phyloP scores from a whole-genome alignment of 2,888 invertebrate species.

The Perizoma affinitatum region DNA sequence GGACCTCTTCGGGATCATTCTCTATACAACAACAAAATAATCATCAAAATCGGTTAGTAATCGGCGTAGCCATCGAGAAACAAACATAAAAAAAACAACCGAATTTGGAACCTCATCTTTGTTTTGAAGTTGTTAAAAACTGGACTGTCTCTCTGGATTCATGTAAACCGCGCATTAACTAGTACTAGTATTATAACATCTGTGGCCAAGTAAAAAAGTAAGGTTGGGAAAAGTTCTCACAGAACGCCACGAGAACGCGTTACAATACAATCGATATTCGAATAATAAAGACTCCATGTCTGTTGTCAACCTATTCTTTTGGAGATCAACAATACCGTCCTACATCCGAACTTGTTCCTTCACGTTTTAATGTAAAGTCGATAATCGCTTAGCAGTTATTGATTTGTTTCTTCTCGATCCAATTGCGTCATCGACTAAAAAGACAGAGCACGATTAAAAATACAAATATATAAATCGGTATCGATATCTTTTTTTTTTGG shows the following conservation, averaged over 20 bases:
- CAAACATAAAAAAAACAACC: too few relatives aligned
- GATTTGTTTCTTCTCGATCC: conserved; percentile 73
- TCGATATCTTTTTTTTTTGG: too few relatives aligned
- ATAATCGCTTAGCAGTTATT: conserved; percentile 50
- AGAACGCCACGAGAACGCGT: conserved; percentile 78
- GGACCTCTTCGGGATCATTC: too few relatives aligned
- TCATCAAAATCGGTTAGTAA: too few relatives aligned
- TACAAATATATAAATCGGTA: conserved; percentile 61
- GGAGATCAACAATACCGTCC: conserved; percentile 59
- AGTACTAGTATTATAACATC: not conserved
- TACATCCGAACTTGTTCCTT: conserved; percentile 40
- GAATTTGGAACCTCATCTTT: too few relatives aligned
- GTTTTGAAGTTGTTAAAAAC: too few relatives aligned
- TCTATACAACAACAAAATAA: too few relatives aligned
- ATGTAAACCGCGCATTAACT: too few relatives aligned
- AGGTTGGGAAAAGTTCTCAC: conserved; percentile 73
- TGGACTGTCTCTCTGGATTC: too few relatives aligned
- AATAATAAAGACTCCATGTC: conserved; percentile 81
- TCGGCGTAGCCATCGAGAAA: too few relatives aligned
- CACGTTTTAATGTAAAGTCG: conserved; percentile 42
- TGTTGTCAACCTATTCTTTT: conserved; percentile 82
- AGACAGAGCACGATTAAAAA: conserved; percentile 79
- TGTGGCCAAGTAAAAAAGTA: conserved; percentile 40
- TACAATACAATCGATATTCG: conserved; percentile 83
- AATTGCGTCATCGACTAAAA: conserved; percentile 82